Base-by-base conservation (phyloP, 2,113 vertebrate species). In the Albula glossodonta region DNA sequence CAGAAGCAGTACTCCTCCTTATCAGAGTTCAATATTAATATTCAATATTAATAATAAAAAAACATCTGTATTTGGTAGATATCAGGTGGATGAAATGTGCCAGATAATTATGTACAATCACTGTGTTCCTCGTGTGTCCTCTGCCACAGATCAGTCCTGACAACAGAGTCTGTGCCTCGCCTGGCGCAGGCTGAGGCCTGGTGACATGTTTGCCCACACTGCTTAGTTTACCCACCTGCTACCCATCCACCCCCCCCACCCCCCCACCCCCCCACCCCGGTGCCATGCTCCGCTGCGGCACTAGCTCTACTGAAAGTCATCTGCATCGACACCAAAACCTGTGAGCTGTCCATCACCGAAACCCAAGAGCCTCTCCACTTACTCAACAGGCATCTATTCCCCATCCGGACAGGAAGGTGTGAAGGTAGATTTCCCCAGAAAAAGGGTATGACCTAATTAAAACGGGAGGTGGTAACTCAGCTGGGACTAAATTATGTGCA, bases 221-320 rank as follows among this genome's bases (percentile, higher is more conserved):
- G 17, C 17, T 22, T 66, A 19, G 6, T 74, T 74, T 25, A 74
- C n/a, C n/a, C 22, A 31, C 9, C 70, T 74, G 22, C 22, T 31
- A 31, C 70, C 25, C 5, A 11, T n/a, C 22, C 31, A 0, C 31
- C 31, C 31, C 31, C 0, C 31, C 31, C 31, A 5, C 53, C 31
- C 31, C 31, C 31, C 31, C 31, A 41, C 31, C 31, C 31, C 31
- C 53, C 53, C 87, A 81, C 31, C 31, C 31, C 31, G 1, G 31
- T 41, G 51, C 87, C 89, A 88, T 89, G 88, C 89, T 84, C 6
- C 22, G 8, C 15, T 77, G 74, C 22, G 22, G 22, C 74, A 77
- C 51, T 19, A 9, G 13, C 80, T 53, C 13, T 52, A 22, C 13
- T 2, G 17, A 2, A 25, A 84, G 50, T 15, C 83, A 31, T 51